Conservation (phyloP, 2,113 vertebrate species). For the Hystrix brachyura region DNA sequence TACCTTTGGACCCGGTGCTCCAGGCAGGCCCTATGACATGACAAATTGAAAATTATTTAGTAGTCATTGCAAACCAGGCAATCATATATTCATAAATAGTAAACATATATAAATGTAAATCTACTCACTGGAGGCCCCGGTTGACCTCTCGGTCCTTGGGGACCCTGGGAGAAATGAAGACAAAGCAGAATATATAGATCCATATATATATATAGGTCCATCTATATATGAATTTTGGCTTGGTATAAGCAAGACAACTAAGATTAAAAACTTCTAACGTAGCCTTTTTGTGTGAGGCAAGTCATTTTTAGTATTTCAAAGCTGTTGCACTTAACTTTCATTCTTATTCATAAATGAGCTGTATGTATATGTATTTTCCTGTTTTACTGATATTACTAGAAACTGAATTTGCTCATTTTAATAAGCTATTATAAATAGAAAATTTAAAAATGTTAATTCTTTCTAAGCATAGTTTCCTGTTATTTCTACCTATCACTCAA, state of each 20-base stretch:
- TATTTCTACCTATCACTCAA: background rate
- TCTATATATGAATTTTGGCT: background rate
- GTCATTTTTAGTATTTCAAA: slow-evolving; percentile 25
- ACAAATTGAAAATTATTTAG: slow-evolving; percentile 65
- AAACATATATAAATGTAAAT: slow-evolving; percentile 22
- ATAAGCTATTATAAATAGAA: slow-evolving; percentile 28
- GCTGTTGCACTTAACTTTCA: background rate
- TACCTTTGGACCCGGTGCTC: slow-evolving; percentile 94
- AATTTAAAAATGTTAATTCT: slow-evolving; percentile 38
- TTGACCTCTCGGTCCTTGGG: slow-evolving; percentile 93
- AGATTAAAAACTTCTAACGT: background rate
- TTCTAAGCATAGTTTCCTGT: background rate
- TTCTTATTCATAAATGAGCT: background rate
- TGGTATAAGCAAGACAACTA: slow-evolving; percentile 7
- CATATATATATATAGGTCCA: background rate
- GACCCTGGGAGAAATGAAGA: slow-evolving; percentile 91
- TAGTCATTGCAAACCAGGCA: slow-evolving; percentile 2
- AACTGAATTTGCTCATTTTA: slow-evolving; percentile 34
- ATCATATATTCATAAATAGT: background rate
- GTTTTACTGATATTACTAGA: background rate
- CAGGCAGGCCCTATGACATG: slow-evolving; percentile 92
- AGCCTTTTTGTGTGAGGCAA: background rate
- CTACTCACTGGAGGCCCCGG: slow-evolving; percentile 95
- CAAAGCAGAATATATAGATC: slow-evolving; percentile 19
- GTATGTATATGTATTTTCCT: background rate